Evolutionary conservation across 2,797 vertebrate genomes (phyloP).

Genomic region (Menidia menidia): DNA sequence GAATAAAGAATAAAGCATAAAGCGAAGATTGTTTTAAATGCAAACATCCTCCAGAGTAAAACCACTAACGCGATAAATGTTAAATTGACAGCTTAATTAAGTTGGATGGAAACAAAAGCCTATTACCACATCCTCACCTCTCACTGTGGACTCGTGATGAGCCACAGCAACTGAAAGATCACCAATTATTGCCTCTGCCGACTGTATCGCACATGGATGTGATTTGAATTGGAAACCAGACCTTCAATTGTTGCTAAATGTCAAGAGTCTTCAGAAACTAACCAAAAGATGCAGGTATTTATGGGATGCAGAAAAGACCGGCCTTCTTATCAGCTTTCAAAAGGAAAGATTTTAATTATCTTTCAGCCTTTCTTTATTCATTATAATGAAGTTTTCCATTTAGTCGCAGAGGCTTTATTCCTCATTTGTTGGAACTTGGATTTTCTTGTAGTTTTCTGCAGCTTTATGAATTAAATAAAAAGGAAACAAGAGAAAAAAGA

Average conservation of each 20-base stretch:
- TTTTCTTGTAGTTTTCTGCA: background rate
- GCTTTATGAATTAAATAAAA: too few relatives aligned
- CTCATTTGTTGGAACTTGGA: background rate
- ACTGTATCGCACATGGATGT: slow-evolving; percentile 46
- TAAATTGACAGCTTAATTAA: slow-evolving; percentile 80
- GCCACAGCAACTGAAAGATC: slow-evolving; percentile 52
- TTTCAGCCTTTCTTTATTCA: background rate
- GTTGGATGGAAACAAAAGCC: slow-evolving; percentile 67
- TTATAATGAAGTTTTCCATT: background rate
- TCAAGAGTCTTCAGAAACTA: slow-evolving; percentile 21
- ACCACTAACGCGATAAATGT: slow-evolving; percentile 72
- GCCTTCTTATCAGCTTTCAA: background rate
- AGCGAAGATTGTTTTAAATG: slow-evolving; percentile 60
- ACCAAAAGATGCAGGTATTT: slow-evolving; percentile 13
- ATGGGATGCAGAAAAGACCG: slow-evolving; percentile 2
- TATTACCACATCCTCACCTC: slow-evolving; percentile 50
- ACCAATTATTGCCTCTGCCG: slow-evolving; percentile 64
- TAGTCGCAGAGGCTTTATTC: background rate
- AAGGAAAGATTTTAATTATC: background rate
- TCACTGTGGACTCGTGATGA: slow-evolving; percentile 67
- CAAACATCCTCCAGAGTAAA: slow-evolving; percentile 64
- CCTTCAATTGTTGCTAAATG: slow-evolving; percentile 26
- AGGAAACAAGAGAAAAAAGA: too few relatives aligned
- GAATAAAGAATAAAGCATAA: slow-evolving; percentile 66
- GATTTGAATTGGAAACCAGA: slow-evolving; percentile 45